A percentile compares a stretch with the other conserved stretches of the same genome.
Conservation (phyloP, 2,888 invertebrate species). For the Theretra japonica region DNA sequence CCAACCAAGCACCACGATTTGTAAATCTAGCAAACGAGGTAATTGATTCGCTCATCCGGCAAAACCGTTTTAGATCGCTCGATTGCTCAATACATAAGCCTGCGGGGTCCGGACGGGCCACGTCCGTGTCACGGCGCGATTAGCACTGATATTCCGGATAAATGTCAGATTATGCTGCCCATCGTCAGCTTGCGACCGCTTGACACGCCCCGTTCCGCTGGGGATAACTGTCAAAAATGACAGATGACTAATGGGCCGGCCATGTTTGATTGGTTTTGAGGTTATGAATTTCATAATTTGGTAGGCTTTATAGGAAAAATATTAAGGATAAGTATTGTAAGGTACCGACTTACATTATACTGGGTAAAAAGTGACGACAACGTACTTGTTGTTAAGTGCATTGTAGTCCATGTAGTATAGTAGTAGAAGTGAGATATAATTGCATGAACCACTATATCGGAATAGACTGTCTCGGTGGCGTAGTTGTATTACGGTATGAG, state of each 20-base stretch:
- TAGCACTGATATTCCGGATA: conserved; percentile 26
- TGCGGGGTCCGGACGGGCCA: background rate
- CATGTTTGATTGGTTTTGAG: conserved; percentile 2
- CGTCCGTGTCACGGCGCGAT: conserved; percentile 27
- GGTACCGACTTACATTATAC: too few relatives aligned
- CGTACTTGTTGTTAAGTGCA: too few relatives aligned
- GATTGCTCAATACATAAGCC: conserved; percentile 25
- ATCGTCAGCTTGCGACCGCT: conserved; percentile 21
- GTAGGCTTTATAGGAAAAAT: background rate
- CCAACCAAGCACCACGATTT: background rate
- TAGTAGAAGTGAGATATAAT: too few relatives aligned
- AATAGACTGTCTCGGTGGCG: too few relatives aligned
- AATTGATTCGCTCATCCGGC: conserved; percentile 12
- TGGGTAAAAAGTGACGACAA: too few relatives aligned
- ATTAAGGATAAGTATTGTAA: background rate
- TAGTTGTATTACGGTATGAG: too few relatives aligned
- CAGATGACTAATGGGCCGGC: conserved; percentile 1
- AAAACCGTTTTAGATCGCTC: conserved; percentile 19
- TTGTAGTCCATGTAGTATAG: too few relatives aligned
- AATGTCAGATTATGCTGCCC: conserved; percentile 29
- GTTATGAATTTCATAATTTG: background rate
- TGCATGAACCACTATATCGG: too few relatives aligned
- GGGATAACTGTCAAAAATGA: background rate
- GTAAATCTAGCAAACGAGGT: conserved; percentile 11
- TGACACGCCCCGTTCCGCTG: conserved; percentile 1